Percentiles rank a stretch among this genome's conserved stretches.
phyloP scores from a whole-genome alignment of 2,113 vertebrate species.

The Piaya cayana region DNA sequence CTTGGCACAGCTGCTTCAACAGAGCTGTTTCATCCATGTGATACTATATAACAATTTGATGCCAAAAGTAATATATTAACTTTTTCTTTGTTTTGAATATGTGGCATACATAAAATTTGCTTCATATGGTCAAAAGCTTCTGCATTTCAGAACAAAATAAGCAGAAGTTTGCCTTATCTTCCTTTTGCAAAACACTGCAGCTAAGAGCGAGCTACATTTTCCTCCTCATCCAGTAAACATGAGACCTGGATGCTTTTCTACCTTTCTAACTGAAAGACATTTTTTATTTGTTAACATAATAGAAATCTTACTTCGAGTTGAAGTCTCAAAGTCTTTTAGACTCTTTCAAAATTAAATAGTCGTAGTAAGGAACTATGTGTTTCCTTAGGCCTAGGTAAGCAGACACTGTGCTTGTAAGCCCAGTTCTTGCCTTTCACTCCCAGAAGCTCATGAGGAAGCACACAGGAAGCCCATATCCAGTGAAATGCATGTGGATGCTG shows the following conservation, averaged over 20 bases:
- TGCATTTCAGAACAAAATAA: neutral
- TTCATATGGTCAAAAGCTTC: neutral
- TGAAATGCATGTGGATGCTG: neutral
- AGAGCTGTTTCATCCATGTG: neutral
- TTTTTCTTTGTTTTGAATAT: neutral
- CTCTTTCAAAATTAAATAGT: neutral
- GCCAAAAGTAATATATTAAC: neutral
- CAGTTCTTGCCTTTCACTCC: neutral
- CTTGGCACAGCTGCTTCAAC: slow-evolving; percentile 60
- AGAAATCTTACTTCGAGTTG: neutral
- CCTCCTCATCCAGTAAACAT: neutral
- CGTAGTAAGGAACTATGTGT: neutral
- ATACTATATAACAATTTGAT: slow-evolving; percentile 9
- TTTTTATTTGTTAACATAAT: neutral
- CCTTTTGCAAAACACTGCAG: neutral
- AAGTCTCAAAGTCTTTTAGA: neutral
- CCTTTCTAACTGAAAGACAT: neutral
- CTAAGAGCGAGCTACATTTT: neutral
- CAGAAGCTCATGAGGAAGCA: neutral
- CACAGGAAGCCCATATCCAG: rapidly evolving
- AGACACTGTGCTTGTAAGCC: neutral
- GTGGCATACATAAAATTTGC: neutral
- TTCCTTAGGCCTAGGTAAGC: neutral
- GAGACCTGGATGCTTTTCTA: neutral
- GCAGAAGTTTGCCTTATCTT: neutral